Percentiles rank a stretch among this genome's conserved stretches.
Conservation (phyloP, 2,113 vertebrate genomes). For the Pluvianellus socialis region DNA sequence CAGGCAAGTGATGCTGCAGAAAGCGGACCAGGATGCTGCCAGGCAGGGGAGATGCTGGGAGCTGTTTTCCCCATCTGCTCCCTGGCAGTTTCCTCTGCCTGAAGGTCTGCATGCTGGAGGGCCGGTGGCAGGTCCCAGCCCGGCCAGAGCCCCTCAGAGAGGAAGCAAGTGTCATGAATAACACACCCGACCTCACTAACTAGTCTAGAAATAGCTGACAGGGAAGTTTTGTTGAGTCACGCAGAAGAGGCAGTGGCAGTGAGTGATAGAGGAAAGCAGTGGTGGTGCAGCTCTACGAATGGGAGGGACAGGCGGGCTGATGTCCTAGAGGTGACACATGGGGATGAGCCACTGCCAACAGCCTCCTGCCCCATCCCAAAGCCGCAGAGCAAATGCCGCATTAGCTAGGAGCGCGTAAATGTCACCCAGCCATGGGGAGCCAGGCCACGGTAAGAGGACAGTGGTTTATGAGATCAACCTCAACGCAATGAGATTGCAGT, state of each 20-base stretch:
- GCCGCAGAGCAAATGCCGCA: rapidly evolving
- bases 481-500: too few relatives aligned
- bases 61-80: not conserved
- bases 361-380: not conserved
- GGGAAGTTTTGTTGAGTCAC: not conserved
- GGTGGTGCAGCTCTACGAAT: rapidly evolving
- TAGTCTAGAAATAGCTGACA: not conserved
- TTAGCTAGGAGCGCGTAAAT: not conserved
- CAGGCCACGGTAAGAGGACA: rapidly evolving
- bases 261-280: slow-evolving; percentile 7
- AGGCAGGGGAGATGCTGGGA: not conserved
- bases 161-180: slow-evolving; percentile 14
- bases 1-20: not conserved
- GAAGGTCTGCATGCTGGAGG: not conserved
- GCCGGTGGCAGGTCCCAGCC: not conserved
- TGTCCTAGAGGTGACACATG: not conserved
- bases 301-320: not conserved
- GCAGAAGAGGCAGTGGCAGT: not conserved
- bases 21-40: not conserved
- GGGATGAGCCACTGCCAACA: not conserved
- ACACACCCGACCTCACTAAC: not conserved
- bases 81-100: not conserved
- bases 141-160: not conserved
- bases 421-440: not conserved
- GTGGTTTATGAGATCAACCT: rapidly evolving